Evolutionary conservation across 1,140 invertebrate genomes (phyloP), one percentile per base, ranked within the genome.

Genomic region (Caenorhabditis remanei): DNA sequence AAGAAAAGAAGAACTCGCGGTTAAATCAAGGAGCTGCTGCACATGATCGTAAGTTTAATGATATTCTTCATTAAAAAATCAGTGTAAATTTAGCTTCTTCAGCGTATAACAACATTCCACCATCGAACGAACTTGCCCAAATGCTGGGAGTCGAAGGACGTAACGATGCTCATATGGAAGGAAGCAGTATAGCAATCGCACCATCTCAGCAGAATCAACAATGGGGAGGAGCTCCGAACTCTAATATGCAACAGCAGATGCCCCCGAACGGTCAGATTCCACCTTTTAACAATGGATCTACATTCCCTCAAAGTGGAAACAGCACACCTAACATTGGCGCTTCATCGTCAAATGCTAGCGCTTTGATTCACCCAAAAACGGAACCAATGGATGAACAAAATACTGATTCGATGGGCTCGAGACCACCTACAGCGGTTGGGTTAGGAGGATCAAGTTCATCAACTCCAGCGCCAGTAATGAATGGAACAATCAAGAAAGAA

Each of bases 1-100:
- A 96, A 93, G 94, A 95, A 91, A 95, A 94, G 90, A 91, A 94
- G 50, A 95, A 97, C 87, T 96, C 96, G 91, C 94, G 97, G 83
- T 96, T 97, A 93, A 96, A 96, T 92, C 71, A 87, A 50, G 67
- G 43, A 40, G 85, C 50, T 41, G n/a, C 58, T 50, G 19, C 46
- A 13, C 71, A 79, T n/a, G 71, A 79, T 50, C 71, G 71, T 79
- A 32, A 79, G 71, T 79, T 50, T 8, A 32, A 32, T 71, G 5
- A 5, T 46, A 13, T 79, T 24, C 5, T 50, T 16, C 50, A 46
- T 43, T 9, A 43, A 71, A 67, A 5, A 16, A 46, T n/a, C 9
- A 46, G 0, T 48, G n/a, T 21, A 13, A 71, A 48, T 71, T 46
- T 11, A 46, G 41, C 41, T 46, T 71, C 46, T 79, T 79, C 46